Percentiles rank a stretch among this genome's conserved stretches.
Conservation (phyloP, 2,888 invertebrate genomes). For the Therioaphis trifolii region DNA sequence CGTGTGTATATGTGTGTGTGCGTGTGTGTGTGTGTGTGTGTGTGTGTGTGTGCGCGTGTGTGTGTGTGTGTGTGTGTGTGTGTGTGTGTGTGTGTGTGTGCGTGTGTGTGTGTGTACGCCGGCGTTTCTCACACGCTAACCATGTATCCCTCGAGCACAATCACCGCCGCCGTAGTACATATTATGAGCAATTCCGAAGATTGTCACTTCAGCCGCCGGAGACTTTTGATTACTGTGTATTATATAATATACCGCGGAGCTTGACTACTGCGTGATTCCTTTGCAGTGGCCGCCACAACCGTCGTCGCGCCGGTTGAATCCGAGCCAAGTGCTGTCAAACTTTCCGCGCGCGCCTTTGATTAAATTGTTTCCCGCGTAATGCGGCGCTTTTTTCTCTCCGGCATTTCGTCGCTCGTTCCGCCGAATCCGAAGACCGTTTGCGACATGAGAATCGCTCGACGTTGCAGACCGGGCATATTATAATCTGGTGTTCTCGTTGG, state of each 20-base stretch:
- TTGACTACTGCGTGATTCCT: not conserved
- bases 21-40: too few relatives aligned
- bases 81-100: too few relatives aligned
- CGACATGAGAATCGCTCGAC: too few relatives aligned
- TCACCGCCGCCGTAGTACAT: not conserved
- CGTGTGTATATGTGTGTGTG: too few relatives aligned
- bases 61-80: too few relatives aligned
- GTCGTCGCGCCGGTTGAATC: not conserved
- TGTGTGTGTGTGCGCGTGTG: too few relatives aligned
- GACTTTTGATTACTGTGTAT: constrained; percentile 23
- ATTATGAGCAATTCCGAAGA: not conserved
- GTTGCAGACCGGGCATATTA: too few relatives aligned
- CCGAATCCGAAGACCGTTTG: too few relatives aligned
- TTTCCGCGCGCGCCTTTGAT: not conserved
- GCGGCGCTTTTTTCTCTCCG: not conserved
- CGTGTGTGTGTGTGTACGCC: too few relatives aligned
- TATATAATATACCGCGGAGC: not conserved
- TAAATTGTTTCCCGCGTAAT: not conserved
- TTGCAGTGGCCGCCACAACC: not conserved
- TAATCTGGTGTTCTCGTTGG: too few relatives aligned
- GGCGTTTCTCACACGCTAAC: too few relatives aligned
- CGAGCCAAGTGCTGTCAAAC: constrained; percentile 10
- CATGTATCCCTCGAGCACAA: too few relatives aligned
- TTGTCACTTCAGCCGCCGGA: constrained; percentile 18
- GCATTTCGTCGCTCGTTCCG: not conserved